A percentile compares a stretch with the other conserved stretches of the same genome.
These are phyloP conservation scores for Echinops telfairi DNA, from an alignment of 2,113 vertebrate species.

Conservation along the genomic window DNA sequence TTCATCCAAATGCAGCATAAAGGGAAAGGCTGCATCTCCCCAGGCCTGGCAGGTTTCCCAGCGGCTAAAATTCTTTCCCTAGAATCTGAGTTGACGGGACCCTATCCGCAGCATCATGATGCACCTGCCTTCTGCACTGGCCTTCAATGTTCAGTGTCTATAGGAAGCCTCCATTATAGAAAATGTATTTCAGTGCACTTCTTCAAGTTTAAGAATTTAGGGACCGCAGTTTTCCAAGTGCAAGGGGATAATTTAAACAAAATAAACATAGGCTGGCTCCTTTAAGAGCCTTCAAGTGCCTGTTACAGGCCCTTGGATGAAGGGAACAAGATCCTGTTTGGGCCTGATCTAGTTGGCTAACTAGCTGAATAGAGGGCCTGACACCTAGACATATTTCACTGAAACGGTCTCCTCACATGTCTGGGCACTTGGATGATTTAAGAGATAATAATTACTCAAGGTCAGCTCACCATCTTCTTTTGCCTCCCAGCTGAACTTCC, in stretches of 20 bases:
- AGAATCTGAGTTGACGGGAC: background rate
- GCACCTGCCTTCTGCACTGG: background rate
- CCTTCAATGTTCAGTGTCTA: background rate
- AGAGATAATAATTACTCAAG: background rate
- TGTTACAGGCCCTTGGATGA: background rate
- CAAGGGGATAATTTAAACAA: background rate
- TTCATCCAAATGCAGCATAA: background rate
- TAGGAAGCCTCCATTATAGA: background rate
- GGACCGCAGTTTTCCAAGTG: background rate
- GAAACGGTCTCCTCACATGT: background rate
- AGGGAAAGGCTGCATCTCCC: background rate
- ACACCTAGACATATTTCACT: background rate
- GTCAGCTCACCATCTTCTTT: background rate
- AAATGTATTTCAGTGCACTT: background rate
- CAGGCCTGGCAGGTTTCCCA: background rate
- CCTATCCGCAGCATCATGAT: background rate
- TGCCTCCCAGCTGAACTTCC: background rate
- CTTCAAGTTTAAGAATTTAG: slow-evolving; percentile 18
- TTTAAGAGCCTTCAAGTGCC: background rate
- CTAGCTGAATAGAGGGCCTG: background rate
- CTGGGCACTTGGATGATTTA: background rate
- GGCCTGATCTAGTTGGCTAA: background rate
- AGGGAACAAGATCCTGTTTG: background rate
- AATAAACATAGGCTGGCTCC: background rate
- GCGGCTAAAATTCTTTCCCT: background rate